Conservation (phyloP, 1,140 invertebrate species). For the Aphaenogaster ashmeadi region DNA sequence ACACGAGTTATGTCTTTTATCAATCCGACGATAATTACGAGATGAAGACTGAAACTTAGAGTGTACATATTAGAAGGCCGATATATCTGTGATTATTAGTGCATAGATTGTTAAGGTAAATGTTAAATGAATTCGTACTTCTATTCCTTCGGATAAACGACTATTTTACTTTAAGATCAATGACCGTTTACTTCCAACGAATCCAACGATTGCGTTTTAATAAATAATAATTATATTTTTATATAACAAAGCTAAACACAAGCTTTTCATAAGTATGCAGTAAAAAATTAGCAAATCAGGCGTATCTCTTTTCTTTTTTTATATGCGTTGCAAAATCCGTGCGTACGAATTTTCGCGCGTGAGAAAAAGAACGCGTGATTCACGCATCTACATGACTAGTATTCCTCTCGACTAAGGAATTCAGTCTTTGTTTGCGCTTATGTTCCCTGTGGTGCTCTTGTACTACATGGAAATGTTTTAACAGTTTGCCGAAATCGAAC, state of each 20-base stretch:
- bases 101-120: conserved; percentile 16
- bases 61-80: conserved; percentile 2
- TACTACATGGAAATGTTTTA: conserved; percentile 89
- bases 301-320: conserved; percentile 24
- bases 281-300: conserved; percentile 64
- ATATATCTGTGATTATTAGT: neutral
- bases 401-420: conserved; percentile 80
- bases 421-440: conserved; percentile 86
- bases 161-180: conserved; percentile 27
- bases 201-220: conserved; percentile 22
- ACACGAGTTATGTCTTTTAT: conserved; percentile 19
- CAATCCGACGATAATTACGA: conserved; percentile 37
- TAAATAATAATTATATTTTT: conserved; percentile 51
- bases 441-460: conserved; percentile 90
- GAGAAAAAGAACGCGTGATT: conserved; percentile 54
- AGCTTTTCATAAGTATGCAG: conserved; percentile 34
- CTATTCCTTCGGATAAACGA: conserved; percentile 19
- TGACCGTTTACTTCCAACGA: conserved; percentile 20
- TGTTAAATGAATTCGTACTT: neutral
- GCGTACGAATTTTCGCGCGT: conserved; percentile 10
- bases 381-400: conserved; percentile 77
- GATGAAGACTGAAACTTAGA: conserved; percentile 64
- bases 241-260: conserved; percentile 46
- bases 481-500: conserved; percentile 88
- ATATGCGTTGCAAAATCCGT: conserved; percentile 39